Conservation (phyloP, 2,888 invertebrate genomes). For the Augiades crinisus region DNA sequence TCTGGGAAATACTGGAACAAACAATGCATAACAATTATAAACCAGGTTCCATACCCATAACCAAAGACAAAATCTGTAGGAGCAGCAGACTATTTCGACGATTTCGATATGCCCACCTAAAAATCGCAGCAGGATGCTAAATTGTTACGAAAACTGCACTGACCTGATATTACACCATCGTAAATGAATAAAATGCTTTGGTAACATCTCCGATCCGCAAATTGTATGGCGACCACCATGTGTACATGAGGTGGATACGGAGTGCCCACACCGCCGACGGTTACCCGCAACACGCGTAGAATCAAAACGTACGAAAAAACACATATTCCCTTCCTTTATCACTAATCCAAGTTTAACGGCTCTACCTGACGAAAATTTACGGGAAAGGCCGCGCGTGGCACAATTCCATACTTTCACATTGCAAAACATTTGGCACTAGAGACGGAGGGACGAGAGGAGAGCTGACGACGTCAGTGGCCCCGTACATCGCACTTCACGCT, state of each 20-base stretch:
- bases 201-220: conserved; percentile 37
- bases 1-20: too few relatives aligned
- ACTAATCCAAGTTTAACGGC: conserved; percentile 44
- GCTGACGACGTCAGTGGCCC: conserved; percentile 76
- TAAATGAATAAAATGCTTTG: conserved; percentile 38
- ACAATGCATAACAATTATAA: too few relatives aligned
- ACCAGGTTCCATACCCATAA: not conserved
- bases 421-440: conserved; percentile 79
- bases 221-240: conserved; percentile 40
- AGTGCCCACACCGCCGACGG: conserved; percentile 44
- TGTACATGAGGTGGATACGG: conserved; percentile 45
- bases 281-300: conserved; percentile 50
- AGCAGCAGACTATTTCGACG: not conserved
- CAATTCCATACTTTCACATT: conserved; percentile 80
- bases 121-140: conserved; percentile 36
- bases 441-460: conserved; percentile 67
- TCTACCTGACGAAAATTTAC: conserved; percentile 50
- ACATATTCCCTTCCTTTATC: conserved; percentile 48
- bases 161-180: conserved; percentile 47
- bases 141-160: conserved; percentile 43
- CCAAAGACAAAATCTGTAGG: not conserved
- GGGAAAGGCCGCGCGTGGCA: conserved; percentile 77
- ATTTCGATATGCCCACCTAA: conserved; percentile 1
- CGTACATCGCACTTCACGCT: conserved; percentile 66
- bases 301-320: conserved; percentile 53